Evolutionary conservation across 1,140 invertebrate species (phyloP).

Genomic region (Platyscapa corneri): DNA sequence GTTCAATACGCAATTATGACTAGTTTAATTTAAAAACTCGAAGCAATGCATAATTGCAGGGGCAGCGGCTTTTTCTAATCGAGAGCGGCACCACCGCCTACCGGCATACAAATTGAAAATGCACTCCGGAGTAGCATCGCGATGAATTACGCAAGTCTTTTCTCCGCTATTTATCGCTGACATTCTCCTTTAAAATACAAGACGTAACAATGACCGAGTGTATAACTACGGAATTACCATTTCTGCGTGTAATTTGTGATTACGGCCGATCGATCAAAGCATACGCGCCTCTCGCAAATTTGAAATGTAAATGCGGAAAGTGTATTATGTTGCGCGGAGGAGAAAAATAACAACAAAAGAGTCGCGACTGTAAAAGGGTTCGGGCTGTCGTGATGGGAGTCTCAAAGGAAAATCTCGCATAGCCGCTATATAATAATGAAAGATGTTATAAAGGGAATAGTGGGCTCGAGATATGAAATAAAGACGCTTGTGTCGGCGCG

Average conservation of each 20-base stretch:
- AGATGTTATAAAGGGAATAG: neutral
- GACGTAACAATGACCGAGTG: neutral
- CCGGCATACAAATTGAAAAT: neutral
- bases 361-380: slow-evolving; percentile 10
- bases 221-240: slow-evolving; percentile 38
- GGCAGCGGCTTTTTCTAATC: neutral
- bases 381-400: neutral
- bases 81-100: neutral
- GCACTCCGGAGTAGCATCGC: neutral
- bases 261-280: slow-evolving; percentile 58
- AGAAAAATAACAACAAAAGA: slow-evolving; percentile 52
- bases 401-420: slow-evolving; percentile 1
- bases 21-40: neutral
- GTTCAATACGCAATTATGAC: neutral
- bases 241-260: slow-evolving; percentile 59
- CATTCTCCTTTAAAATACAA: slow-evolving; percentile 22
- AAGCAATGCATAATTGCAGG: neutral
- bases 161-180: neutral
- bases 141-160: slow-evolving; percentile 1
- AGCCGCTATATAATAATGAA: neutral
- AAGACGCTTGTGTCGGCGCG: neutral
- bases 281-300: slow-evolving; percentile 54
- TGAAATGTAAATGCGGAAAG: slow-evolving; percentile 67
- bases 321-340: slow-evolving; percentile 60
- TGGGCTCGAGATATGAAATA: neutral